Conservation (phyloP, 92 coral and sea anemone species). For the Palythoa heliodiscus region DNA sequence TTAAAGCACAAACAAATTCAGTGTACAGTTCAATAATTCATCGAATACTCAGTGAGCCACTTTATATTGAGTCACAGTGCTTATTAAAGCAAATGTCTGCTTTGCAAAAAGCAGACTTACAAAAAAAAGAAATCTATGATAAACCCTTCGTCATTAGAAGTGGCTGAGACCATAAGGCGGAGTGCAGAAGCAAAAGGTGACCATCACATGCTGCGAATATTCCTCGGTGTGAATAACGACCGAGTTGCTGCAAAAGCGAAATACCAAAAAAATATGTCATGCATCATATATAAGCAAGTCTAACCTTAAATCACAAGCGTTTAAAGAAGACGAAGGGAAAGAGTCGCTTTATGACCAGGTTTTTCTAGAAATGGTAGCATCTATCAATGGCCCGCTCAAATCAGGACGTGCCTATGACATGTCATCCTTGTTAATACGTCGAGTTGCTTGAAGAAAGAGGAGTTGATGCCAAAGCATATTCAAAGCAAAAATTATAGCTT, state of each 20-base stretch:
- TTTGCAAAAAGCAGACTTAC: constrained; percentile 33
- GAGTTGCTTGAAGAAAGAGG: neutral
- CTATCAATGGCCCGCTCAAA: neutral
- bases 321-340: neutral
- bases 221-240: neutral
- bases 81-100: constrained; percentile 41
- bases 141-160: constrained; percentile 21
- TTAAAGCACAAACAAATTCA: no score
- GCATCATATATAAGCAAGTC: neutral
- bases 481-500: neutral
- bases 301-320: neutral
- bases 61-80: no score
- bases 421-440: neutral
- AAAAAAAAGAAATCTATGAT: constrained; percentile 26
- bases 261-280: neutral
- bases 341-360: neutral
- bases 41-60: no score
- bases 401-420: neutral
- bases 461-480: neutral
- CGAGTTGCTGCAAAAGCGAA: neutral
- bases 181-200: constrained; percentile 30
- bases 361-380: neutral
- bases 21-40: no score
- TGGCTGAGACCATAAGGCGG: constrained; percentile 19
- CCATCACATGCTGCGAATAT: neutral